Evolutionary conservation across 2,113 vertebrate species (phyloP).

Genomic region (Ophthalmolycus amberensis): DNA sequence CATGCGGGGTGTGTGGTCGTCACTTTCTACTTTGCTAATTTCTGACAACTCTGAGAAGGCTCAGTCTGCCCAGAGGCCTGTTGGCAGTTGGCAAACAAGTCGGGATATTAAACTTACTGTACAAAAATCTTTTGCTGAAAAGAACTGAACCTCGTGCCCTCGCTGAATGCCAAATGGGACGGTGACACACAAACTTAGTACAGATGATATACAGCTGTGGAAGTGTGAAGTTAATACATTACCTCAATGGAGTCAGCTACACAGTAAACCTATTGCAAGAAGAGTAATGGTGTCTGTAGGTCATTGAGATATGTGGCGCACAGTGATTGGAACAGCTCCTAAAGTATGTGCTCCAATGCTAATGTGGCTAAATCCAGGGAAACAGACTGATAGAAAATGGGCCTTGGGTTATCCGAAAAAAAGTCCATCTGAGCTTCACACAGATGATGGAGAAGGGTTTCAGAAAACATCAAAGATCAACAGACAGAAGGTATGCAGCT

Average conservation of each 20-base stretch:
- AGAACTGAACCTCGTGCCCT: not conserved
- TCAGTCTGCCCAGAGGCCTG: slow-evolving; percentile 16
- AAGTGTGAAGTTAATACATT: slow-evolving; percentile 26
- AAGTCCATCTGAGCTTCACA: not conserved
- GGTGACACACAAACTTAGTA: slow-evolving; percentile 5
- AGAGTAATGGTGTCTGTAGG: slow-evolving; percentile 24
- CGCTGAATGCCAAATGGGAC: not conserved
- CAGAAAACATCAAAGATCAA: slow-evolving; percentile 17
- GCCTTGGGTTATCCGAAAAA: slow-evolving; percentile 11
- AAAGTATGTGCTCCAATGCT: slow-evolving; percentile 28
- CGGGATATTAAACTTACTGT: not conserved
- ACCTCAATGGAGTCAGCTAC: slow-evolving; percentile 12
- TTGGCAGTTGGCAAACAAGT: not conserved
- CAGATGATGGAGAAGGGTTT: slow-evolving; percentile 11
- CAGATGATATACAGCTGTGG: slow-evolving; percentile 1
- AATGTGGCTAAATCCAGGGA: slow-evolving; percentile 36
- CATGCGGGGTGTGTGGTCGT: not conserved
- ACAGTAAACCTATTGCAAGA: slow-evolving; percentile 23
- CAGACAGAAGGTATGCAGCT: not conserved
- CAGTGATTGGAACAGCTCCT: slow-evolving; percentile 19
- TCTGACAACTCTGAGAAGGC: slow-evolving; percentile 19
- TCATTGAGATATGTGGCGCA: slow-evolving; percentile 31
- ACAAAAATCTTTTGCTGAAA: no score
- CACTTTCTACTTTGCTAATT: slow-evolving; percentile 35
- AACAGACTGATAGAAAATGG: slow-evolving; percentile 31